Percentiles rank a stretch among this genome's conserved stretches.
These are phyloP conservation scores for Cichlasoma orientale DNA, from an alignment of 2,797 vertebrate genomes.

Conservation along the genomic window DNA sequence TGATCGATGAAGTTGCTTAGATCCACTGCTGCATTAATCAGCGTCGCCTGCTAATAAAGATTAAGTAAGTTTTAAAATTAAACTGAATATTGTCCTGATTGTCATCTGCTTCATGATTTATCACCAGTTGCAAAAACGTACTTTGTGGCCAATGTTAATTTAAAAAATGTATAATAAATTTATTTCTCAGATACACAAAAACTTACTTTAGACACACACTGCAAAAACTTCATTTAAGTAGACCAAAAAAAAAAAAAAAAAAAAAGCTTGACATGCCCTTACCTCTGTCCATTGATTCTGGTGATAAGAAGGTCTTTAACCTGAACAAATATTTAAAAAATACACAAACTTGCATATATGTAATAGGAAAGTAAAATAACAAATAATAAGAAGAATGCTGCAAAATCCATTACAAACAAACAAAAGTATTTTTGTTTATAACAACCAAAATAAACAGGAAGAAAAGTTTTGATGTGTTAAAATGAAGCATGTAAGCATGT, in stretches of 20 bases:
- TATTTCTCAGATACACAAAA: accelerated
- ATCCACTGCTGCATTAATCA: constrained; percentile 7
- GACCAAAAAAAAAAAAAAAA: not conserved
- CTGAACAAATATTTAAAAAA: too few species aligned
- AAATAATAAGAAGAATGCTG: not conserved
- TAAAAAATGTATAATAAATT: not conserved
- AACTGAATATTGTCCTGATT: not conserved
- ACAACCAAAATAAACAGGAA: too few species aligned
- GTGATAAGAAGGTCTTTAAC: too few species aligned
- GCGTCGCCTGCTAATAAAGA: constrained; percentile 39
- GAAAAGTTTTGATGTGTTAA: too few species aligned
- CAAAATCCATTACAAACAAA: not conserved
- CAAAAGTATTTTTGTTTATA: not conserved
- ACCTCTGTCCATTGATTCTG: too few species aligned
- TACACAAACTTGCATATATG: too few species aligned
- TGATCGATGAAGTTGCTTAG: not conserved
- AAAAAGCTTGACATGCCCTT: not conserved
- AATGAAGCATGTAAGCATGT: not conserved
- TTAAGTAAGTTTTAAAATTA: constrained; percentile 4
- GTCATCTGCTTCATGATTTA: not conserved
- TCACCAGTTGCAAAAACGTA: accelerated
- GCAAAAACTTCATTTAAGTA: not conserved
- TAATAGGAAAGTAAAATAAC: accelerated
- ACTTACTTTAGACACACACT: accelerated
- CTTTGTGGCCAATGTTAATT: accelerated